Evolutionary conservation across 2,888 invertebrate genomes (phyloP).

Genomic region (Melanchra persicariae): DNA sequence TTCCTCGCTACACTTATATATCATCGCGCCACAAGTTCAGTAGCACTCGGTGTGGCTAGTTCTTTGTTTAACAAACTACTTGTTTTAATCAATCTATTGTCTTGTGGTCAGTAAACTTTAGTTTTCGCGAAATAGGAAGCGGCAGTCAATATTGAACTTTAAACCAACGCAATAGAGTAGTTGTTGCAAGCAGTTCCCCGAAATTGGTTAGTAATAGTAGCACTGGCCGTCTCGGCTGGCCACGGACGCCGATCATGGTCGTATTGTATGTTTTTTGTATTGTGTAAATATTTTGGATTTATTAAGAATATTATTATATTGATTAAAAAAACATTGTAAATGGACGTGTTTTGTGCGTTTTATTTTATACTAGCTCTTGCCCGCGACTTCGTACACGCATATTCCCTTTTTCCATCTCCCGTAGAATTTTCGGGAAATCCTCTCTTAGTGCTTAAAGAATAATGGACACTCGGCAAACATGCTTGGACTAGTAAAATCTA

Average conservation of each 20-base stretch:
- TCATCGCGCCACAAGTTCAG: conserved; percentile 32
- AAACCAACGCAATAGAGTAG: conserved; percentile 66
- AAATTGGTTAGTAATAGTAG: conserved; percentile 65
- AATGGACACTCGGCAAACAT: too few species aligned
- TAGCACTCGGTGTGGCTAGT: conserved; percentile 26
- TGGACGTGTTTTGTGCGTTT: conserved; percentile 75
- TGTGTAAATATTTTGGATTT: conserved; percentile 91
- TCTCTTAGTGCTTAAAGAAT: too few species aligned
- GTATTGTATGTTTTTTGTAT: conserved; percentile 90
- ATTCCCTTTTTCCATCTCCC: too few species aligned
- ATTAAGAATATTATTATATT: conserved; percentile 91
- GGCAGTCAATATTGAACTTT: conserved; percentile 62
- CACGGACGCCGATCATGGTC: conserved; percentile 85
- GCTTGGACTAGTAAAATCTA: too few species aligned
- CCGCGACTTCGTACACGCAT: too few species aligned
- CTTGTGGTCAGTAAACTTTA: conserved; percentile 45
- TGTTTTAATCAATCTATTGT: conserved; percentile 47
- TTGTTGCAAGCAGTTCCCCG: conserved; percentile 63
- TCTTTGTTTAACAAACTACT: conserved; percentile 50
- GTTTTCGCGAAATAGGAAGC: conserved; percentile 53
- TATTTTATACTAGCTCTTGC: conserved; percentile 68
- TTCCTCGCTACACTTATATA: conserved; percentile 27
- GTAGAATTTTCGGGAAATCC: too few species aligned
- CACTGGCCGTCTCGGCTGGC: conserved; percentile 71
- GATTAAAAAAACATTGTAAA: conserved; percentile 91